Evolutionary conservation across 2,888 invertebrate genomes (phyloP).

Genomic region (Minunthozetes semirufus): DNA sequence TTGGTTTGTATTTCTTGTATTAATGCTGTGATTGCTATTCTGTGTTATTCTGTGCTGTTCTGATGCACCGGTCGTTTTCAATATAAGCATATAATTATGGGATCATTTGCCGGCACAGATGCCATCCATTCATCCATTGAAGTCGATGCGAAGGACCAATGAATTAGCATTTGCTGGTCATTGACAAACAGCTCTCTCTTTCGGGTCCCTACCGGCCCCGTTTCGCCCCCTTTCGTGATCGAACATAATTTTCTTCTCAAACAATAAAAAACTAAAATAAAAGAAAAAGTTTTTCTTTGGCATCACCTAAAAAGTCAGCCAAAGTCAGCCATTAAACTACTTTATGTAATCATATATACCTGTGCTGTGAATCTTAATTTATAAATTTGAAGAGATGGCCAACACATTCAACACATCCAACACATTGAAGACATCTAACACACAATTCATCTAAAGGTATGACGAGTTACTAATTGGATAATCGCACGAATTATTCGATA

Average conservation of each 20-base stretch:
- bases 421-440: not conserved
- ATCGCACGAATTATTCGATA: conserved; percentile 2
- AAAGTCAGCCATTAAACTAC: not conserved
- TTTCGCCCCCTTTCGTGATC: not conserved
- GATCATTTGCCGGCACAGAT: not conserved
- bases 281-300: not conserved
- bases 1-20: too few relatives aligned
- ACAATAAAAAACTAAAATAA: not conserved
- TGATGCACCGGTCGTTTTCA: not conserved
- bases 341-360: not conserved
- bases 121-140: not conserved
- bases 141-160: not conserved
- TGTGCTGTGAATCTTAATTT: not conserved
- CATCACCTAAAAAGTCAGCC: not conserved
- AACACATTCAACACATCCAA: not conserved
- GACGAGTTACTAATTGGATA: conserved; percentile 1
- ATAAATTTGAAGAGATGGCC: not conserved
- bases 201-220: not conserved
- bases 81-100: conserved; percentile 12
- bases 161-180: conserved; percentile 12
- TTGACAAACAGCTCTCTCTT: not conserved
- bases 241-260: not conserved
- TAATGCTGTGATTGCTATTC: too few relatives aligned
- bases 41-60: too few relatives aligned
- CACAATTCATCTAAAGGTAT: not conserved